Evolutionary conservation across 2,888 invertebrate genomes (phyloP), one percentile per base, ranked within the genome.

Genomic region (Diploptera punctata): DNA sequence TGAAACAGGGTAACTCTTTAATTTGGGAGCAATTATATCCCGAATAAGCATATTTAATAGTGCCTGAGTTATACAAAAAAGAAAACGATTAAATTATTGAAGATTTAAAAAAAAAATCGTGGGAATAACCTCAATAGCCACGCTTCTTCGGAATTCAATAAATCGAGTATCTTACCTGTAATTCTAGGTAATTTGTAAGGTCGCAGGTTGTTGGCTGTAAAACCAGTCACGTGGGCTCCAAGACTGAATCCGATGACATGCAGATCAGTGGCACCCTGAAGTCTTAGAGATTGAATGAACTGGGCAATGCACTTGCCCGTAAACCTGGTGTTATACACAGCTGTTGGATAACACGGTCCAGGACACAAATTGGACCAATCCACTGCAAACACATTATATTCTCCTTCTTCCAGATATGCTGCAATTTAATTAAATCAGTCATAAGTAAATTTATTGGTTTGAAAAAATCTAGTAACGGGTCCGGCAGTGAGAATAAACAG

Each of bases 371-470:
- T 72, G 10, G 79, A 81, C 87, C 87, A 88, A 77, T 87, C 85
- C 1, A 87, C 82, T 10, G 82, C 81, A 29, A 88, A 81, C 2
- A 87, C 80, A 75, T 87, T 87, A 73, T 80, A 82, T 74, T 85
- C 80, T 1, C 78, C 82, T n/a, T 74, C 78, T 9, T 75, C 77
- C 21, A 86, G 77, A 73, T 85, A 86, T 71, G 83, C 85, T 44
- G 79, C 3, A 65, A 62, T n/a, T n/a, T n/a, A n/a, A n/a, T n/a
- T 38, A 21, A 18, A 13, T 5, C 47, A 47, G 18, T 10, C 47
- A 47, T n/a, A 18, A 19, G 47, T 18, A 47, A 9, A 19, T n/a
- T 47, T 5, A 47, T 1, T 47, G 47, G 2, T 3, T 44, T 13
- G 44, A 7, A n/a, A n/a, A n/a, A n/a, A n/a, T n/a, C n/a, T n/a